phyloP scores from a whole-genome alignment of 2,797 vertebrate genomes.

The Gallinago nigripennis region DNA sequence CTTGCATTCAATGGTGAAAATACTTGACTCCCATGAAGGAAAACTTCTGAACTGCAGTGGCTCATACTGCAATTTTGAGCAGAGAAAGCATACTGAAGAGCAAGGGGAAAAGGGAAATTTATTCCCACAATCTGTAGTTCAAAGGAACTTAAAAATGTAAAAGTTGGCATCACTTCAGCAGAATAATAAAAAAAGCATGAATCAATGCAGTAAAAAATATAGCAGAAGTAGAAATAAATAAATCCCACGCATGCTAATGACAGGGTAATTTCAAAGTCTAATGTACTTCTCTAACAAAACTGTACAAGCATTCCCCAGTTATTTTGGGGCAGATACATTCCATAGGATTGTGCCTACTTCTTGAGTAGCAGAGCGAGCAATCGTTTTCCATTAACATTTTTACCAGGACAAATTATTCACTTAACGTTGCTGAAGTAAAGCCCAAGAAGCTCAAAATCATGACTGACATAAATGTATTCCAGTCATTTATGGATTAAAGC shows the following conservation, averaged over 20 bases:
- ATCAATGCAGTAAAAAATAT: neutral
- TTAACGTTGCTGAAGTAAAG: constrained; percentile 33
- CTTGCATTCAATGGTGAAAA: neutral
- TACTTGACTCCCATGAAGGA: neutral
- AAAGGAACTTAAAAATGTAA: neutral
- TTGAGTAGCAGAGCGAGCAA: neutral
- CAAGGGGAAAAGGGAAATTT: neutral
- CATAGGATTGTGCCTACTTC: neutral
- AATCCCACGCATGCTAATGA: neutral
- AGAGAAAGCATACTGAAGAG: neutral
- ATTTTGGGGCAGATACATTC: neutral
- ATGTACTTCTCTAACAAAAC: neutral
- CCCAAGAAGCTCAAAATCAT: constrained; percentile 31
- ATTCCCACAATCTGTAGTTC: neutral
- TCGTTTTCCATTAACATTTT: constrained; percentile 14
- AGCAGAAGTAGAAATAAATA: neutral
- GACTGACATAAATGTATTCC: constrained; percentile 51
- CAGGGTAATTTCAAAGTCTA: neutral
- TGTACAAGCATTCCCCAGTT: neutral
- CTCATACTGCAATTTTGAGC: neutral
- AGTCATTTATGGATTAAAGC: constrained; percentile 1
- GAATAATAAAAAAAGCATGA: neutral
- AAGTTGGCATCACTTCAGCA: neutral
- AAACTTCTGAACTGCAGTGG: neutral
- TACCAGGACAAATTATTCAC: constrained; percentile 37